These are phyloP conservation scores for Chrysolina oricalcia DNA, from an alignment of 2,888 invertebrate genomes.

Conservation along the genomic window DNA sequence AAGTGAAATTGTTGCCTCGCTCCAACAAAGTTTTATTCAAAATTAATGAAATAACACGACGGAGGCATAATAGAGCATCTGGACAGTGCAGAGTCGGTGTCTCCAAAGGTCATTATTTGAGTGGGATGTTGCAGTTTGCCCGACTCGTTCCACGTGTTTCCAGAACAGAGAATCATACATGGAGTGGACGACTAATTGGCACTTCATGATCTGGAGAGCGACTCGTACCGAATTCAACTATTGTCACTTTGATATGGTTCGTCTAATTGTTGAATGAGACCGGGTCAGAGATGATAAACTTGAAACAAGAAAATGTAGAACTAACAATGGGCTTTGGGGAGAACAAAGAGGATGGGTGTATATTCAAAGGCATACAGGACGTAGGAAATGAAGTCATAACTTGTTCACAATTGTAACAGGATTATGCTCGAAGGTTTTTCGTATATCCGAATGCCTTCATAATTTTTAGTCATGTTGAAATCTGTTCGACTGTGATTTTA, in stretches of 20 bases:
- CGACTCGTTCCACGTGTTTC: slow-evolving; percentile 5
- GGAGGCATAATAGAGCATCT: background rate
- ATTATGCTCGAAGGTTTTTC: no score
- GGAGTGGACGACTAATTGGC: background rate
- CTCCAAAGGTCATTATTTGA: background rate
- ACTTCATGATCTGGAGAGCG: slow-evolving; percentile 6
- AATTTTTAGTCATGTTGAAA: no score
- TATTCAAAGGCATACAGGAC: no score
- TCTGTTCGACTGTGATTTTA: no score
- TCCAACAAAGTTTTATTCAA: slow-evolving; percentile 7
- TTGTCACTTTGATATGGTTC: slow-evolving; percentile 3
- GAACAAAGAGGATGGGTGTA: background rate
- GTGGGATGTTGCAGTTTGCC: slow-evolving; percentile 3
- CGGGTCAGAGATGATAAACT: background rate
- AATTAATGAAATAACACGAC: slow-evolving; percentile 6
- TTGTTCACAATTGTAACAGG: no score
- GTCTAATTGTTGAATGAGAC: slow-evolving; percentile 1
- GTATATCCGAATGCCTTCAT: no score
- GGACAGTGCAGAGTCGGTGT: background rate
- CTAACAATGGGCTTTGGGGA: background rate
- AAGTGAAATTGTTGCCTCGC: slow-evolving; percentile 8
- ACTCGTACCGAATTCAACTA: background rate
- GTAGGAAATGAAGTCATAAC: no score
- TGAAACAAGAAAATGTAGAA: background rate
- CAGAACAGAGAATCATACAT: slow-evolving; percentile 7